Conservation (phyloP, 2,888 invertebrate species). For the Ganaspis brasiliensis region DNA sequence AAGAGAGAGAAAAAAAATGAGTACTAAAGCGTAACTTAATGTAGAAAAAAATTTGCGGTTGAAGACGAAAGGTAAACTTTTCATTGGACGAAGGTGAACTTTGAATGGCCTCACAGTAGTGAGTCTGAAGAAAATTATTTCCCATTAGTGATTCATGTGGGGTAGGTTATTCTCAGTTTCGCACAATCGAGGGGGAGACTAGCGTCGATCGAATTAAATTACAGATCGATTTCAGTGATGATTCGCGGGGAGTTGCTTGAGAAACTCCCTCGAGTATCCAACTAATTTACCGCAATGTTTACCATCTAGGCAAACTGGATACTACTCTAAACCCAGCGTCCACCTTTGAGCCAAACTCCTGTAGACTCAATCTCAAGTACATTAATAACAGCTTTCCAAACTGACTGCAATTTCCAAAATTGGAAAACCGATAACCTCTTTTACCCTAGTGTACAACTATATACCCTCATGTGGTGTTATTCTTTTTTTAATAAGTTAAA, state of each 20-base stretch:
- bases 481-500: too few species aligned
- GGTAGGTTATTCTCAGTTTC: slow-evolving; percentile 39
- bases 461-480: background rate
- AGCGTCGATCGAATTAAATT: slow-evolving; percentile 38
- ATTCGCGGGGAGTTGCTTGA: slow-evolving; percentile 15
- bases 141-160: slow-evolving; percentile 28
- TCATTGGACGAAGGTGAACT: slow-evolving; percentile 24
- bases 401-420: slow-evolving; percentile 23
- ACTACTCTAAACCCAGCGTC: slow-evolving; percentile 12
- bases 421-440: background rate
- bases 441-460: background rate
- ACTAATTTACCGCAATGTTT: slow-evolving; percentile 40
- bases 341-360: slow-evolving; percentile 28
- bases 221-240: slow-evolving; percentile 35
- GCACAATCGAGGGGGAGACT: slow-evolving; percentile 24
- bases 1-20: slow-evolving; percentile 24
- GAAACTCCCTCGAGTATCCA: slow-evolving; percentile 36
- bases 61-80: slow-evolving; percentile 30
- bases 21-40: slow-evolving; percentile 24
- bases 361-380: slow-evolving; percentile 26
- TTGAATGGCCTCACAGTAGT: background rate
- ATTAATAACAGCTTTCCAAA: slow-evolving; percentile 23
- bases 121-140: slow-evolving; percentile 30
- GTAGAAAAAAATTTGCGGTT: slow-evolving; percentile 33
- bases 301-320: slow-evolving; percentile 28